phyloP scores from a whole-genome alignment of 2,888 invertebrate species.

The Lasioglossum vierecki region DNA sequence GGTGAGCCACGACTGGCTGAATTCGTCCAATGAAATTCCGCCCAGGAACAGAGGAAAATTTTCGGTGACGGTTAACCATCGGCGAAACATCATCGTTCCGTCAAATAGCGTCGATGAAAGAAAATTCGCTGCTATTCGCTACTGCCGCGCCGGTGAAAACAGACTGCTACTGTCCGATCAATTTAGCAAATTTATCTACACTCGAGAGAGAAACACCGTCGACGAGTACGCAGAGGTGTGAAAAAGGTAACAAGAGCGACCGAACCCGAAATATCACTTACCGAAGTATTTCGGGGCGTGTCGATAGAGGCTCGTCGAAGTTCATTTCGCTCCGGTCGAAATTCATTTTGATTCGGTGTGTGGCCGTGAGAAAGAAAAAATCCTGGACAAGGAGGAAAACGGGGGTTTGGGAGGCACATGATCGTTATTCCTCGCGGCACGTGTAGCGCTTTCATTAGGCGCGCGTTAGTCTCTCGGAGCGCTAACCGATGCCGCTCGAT shows the following conservation, averaged over 20 bases:
- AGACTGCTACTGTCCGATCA: constrained; percentile 15
- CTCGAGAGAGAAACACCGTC: background rate
- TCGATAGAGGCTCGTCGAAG: background rate
- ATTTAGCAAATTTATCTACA: background rate
- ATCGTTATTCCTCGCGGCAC: constrained; percentile 60
- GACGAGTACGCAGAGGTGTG: background rate
- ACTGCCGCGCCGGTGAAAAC: background rate
- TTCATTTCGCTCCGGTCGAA: constrained; percentile 21
- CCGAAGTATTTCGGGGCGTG: constrained; percentile 39
- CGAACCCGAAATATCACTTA: constrained; percentile 51
- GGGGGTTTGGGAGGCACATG: background rate
- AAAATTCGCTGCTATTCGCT: background rate
- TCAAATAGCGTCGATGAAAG: background rate
- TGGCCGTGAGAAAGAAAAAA: background rate
- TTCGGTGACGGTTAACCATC: constrained; percentile 9
- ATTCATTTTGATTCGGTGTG: constrained; percentile 36
- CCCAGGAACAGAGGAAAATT: background rate
- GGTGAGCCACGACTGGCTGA: constrained; percentile 50
- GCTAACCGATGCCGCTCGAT: constrained; percentile 61
- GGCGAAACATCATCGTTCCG: background rate
- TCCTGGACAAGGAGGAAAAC: background rate
- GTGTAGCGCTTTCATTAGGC: constrained; percentile 58
- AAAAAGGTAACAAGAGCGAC: constrained; percentile 19
- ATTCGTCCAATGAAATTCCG: constrained; percentile 28
- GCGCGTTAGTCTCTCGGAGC: constrained; percentile 35